Base-by-base conservation (phyloP, 2,888 invertebrate genomes). In the Microctonus hyperodae region DNA sequence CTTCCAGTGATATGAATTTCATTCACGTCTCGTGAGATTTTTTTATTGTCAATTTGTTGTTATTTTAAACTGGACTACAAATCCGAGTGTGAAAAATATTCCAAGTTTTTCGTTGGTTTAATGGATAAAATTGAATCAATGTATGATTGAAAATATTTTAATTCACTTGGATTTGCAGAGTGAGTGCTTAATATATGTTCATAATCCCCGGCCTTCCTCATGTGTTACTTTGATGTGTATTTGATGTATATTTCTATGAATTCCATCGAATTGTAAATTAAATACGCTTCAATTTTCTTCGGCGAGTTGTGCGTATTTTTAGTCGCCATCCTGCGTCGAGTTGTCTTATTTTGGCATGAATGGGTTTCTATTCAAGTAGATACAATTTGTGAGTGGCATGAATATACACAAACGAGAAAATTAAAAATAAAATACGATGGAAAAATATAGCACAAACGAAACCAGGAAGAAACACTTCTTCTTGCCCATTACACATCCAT, bases 301-400 rank as follows among this genome's bases (percentile, higher is more conserved):
- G 56, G 7, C 56, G 56, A 56, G 56, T 55, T 31, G 33, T 56
- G 33, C 56, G 22, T 33, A 56, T 56, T 33, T 56, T 56, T 23
- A 56, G 56, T 56, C 33, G 56, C 56, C 33, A 20, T 56, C 33
- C 56, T 56, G 13, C 56, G 56, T 56, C 56, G 56, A 56, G 56
- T 56, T 56, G 31, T 56, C n/a, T 23, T 50, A 53, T 33, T 31
- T 56, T 35, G 16, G 44, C 44, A 44, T 44, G 44, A 44, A 44
- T 16, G 16, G 44, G 7, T 44, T n/a, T n/a, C n/a, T n/a, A 44
- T 44, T 44, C 16, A 6, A 44, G 16, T 44, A 20, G 44, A 44
- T 16, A 1, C 7, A 7, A n/a, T 16, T 44, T 20, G 44, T 44
- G 5, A 44, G 20, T 44, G 44, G 44, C 44, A 44, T 44, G 44